phyloP scores from a whole-genome alignment of 2,888 invertebrate species.

The Tenthredo scrophulariae region DNA sequence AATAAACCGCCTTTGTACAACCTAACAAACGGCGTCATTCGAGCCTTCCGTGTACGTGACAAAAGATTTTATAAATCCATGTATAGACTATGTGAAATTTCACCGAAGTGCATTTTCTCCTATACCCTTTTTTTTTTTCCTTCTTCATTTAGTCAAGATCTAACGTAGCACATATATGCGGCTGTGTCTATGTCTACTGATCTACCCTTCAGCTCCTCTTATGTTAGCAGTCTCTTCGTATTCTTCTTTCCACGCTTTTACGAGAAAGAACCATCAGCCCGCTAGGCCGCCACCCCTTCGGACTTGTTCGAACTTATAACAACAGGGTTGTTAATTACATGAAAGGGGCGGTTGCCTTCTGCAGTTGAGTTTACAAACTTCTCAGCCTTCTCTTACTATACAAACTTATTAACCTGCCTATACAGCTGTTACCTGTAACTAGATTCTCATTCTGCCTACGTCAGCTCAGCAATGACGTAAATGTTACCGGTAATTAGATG shows the following conservation, averaged over 20 bases:
- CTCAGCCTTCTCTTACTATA: not conserved
- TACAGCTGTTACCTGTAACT: conserved; percentile 40
- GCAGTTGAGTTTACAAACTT: conserved; percentile 49
- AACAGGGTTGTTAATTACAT: conserved; percentile 52
- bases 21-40: conserved; percentile 19
- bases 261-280: conserved; percentile 35
- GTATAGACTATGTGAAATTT: conserved; percentile 18
- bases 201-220: not conserved
- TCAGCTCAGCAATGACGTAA: not conserved
- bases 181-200: not conserved
- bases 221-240: conserved; percentile 24
- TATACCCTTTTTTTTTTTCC: not conserved
- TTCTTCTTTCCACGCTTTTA: conserved; percentile 37
- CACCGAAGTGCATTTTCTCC: not conserved
- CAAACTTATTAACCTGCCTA: conserved; percentile 40
- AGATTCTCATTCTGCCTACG: not conserved
- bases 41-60: conserved; percentile 19
- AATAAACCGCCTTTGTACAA: conserved; percentile 25
- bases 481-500: not conserved
- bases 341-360: conserved; percentile 49
- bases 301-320: conserved; percentile 46
- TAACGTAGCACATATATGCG: not conserved
- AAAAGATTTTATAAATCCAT: conserved; percentile 22
- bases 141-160: not conserved
- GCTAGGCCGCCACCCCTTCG: conserved; percentile 31